These are phyloP conservation scores for Cepaea hortensis DNA, from an alignment of 2,888 invertebrate species.

Conservation along the genomic window DNA sequence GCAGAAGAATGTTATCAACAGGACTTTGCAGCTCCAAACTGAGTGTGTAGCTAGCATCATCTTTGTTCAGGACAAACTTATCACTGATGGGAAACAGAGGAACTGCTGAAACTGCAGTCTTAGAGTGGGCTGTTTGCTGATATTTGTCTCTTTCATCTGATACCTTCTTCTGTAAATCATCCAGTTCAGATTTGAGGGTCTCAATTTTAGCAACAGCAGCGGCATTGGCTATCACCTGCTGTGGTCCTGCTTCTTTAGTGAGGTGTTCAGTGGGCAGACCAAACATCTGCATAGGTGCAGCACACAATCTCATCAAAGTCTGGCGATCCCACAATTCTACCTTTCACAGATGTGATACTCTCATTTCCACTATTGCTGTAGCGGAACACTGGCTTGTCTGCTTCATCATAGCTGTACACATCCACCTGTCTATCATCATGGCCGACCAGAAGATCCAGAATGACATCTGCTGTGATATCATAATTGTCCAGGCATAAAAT, in stretches of 20 bases:
- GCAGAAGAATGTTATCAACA: constrained; percentile 88
- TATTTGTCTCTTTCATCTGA: constrained; percentile 87
- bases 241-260: constrained; percentile 65
- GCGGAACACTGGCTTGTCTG: constrained; percentile 80
- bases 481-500: constrained; percentile 81
- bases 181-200: constrained; percentile 81
- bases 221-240: constrained; percentile 60
- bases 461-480: constrained; percentile 84
- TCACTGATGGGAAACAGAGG: constrained; percentile 89
- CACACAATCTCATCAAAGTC: constrained; percentile 89
- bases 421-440: constrained; percentile 92
- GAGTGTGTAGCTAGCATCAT: constrained; percentile 85
- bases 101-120: constrained; percentile 83
- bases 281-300: constrained; percentile 91
- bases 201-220: constrained; percentile 68
- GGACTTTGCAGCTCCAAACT: constrained; percentile 87
- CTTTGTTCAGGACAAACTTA: constrained; percentile 81
- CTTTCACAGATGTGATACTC: constrained; percentile 90
- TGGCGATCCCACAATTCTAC: constrained; percentile 86
- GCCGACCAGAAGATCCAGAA: constrained; percentile 87
- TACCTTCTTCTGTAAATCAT: constrained; percentile 86
- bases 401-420: constrained; percentile 81
- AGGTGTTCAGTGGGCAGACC: constrained; percentile 88
- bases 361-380: constrained; percentile 86
- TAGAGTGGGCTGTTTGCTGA: constrained; percentile 82